Evolutionary conservation across 1,140 invertebrate genomes (phyloP), one percentile per base, ranked within the genome.

Genomic region (Drosophila erecta): DNA sequence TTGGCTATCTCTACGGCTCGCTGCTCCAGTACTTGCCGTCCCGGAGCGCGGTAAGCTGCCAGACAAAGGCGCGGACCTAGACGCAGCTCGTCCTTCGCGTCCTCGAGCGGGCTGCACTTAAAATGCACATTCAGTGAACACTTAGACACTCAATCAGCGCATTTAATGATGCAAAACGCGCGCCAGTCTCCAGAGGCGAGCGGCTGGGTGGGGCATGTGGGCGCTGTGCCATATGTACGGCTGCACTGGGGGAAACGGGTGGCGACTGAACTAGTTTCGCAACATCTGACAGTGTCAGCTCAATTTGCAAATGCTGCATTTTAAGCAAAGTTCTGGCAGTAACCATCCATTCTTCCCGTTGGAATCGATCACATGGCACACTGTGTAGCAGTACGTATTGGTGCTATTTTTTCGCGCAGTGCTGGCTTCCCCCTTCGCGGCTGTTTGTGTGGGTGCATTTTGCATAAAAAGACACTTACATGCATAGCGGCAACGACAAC

Each of bases 1-100:
- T 89, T 70, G 94, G 94, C 33, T 81, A 93, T 61, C 55, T 93
- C 14, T 94, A 93, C 90, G 94, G 94, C 49, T 46, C 93, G 44
- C 66, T 94, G 35, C 83, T 92, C 43, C 92, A 92, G 50, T 92
- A 89, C 72, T 69, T 94, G 60, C 94, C 93, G 24, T 90, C 92
- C 44, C 87, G 83, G 53, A 80, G 92, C 61, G 85, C 92, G 86
- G 92, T 92, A 90, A 84, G 91, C 81, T 59, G 50, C 57, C 61
- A 79, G 67, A 78, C 76, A 73, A 64, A 47, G 30, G 53, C 58
- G 22, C 12, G 50, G 38, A 55, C 67, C 49, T 33, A 58, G 59
- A 41, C 59, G 27, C 37, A 57, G 55, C 10, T 40, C 58, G 58
- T 62, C 58, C 55, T 44, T 33, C 27, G 14, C 15, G 14, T 15